Conservation (phyloP, 2,797 vertebrate species). For the Poeciliopsis presidionis region DNA sequence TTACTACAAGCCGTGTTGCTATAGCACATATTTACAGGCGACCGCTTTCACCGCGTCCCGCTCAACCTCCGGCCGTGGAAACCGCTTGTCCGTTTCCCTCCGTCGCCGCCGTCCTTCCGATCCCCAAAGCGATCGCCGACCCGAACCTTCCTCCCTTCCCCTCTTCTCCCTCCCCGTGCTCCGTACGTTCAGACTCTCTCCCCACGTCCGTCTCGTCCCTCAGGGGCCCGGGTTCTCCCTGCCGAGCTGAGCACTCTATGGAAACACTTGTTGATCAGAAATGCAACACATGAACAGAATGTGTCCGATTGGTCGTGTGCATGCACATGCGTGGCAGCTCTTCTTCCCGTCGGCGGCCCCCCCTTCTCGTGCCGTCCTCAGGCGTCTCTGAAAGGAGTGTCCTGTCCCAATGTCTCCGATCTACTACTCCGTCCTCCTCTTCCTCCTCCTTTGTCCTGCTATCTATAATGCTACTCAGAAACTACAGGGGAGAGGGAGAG, state of each 20-base stretch:
- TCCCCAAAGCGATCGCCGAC: slow-evolving; percentile 1
- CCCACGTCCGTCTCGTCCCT: slow-evolving; percentile 50
- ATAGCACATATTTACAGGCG: slow-evolving; percentile 78
- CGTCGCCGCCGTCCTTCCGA: slow-evolving; percentile 41
- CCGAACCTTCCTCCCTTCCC: slow-evolving; percentile 5
- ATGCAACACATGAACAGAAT: slow-evolving; percentile 82
- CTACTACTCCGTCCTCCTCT: slow-evolving; percentile 39
- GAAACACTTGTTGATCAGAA: slow-evolving; percentile 48
- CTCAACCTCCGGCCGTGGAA: slow-evolving; percentile 30
- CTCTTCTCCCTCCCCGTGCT: not conserved
- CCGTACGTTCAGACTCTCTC: slow-evolving; percentile 40
- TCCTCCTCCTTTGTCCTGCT: slow-evolving; percentile 49
- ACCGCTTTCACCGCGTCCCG: slow-evolving; percentile 32
- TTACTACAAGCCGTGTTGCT: slow-evolving; percentile 75
- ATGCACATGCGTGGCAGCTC: slow-evolving; percentile 97
- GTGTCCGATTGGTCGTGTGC: slow-evolving; percentile 84
- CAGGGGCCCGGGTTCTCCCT: slow-evolving; percentile 52
- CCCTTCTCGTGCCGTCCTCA: slow-evolving; percentile 18
- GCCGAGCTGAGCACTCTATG: slow-evolving; percentile 23
- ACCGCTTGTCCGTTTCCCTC: slow-evolving; percentile 26
- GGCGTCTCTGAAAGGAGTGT: slow-evolving; percentile 43
- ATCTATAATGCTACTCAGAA: slow-evolving; percentile 72
- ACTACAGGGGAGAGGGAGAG: slow-evolving; percentile 60
- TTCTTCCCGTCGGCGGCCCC: slow-evolving; percentile 33
- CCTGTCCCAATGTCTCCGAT: slow-evolving; percentile 23